Evolutionary conservation across 2,113 vertebrate species (phyloP).

Genomic region (Silurus asotus): DNA sequence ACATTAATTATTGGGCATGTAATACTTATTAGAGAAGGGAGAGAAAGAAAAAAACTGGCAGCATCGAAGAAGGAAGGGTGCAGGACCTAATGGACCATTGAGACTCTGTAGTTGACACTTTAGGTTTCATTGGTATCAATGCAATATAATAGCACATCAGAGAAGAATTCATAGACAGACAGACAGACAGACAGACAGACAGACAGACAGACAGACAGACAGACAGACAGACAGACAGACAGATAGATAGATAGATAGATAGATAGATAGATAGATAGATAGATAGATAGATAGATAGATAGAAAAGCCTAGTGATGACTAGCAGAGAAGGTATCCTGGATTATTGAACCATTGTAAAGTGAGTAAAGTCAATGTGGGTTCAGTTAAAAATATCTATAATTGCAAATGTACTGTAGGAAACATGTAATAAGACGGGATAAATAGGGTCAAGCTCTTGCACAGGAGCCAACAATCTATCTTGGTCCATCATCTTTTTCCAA

Average conservation of each 20-base stretch:
- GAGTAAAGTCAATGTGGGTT: neutral
- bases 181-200: no score
- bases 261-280: no score
- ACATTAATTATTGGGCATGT: neutral
- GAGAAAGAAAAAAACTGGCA: neutral
- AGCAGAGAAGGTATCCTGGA: neutral
- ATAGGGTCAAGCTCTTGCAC: neutral
- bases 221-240: no score
- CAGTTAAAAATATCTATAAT: neutral
- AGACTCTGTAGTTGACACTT: neutral
- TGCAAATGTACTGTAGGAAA: neutral
- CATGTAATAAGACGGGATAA: neutral
- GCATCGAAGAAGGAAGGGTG: neutral
- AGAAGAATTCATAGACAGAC: neutral
- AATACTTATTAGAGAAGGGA: no score
- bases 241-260: no score
- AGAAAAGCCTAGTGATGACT: neutral
- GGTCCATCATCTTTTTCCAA: neutral
- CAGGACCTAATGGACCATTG: neutral
- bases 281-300: no score
- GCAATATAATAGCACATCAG: neutral
- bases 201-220: no score
- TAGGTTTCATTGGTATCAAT: neutral
- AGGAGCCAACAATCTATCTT: neutral
- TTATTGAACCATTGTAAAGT: neutral